A percentile compares a stretch with the other conserved stretches of the same genome.
phyloP scores from a whole-genome alignment of 2,888 invertebrate genomes.

The Perizoma flavofasciatum region DNA sequence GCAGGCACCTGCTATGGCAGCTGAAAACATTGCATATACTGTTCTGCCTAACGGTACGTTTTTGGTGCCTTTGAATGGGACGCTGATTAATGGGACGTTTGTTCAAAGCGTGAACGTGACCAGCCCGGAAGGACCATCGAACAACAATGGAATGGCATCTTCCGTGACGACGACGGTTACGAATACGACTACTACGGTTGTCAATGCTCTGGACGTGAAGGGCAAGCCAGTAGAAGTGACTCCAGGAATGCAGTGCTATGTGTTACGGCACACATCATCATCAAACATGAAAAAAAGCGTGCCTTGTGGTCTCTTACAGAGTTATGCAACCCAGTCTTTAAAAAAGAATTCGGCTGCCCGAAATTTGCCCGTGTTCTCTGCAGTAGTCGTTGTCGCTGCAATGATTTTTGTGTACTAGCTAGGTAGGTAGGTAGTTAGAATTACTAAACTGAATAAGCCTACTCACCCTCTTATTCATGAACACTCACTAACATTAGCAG shows the following conservation, averaged over 20 bases:
- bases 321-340: conserved; percentile 68
- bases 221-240: conserved; percentile 69
- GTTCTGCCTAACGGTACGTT: conserved; percentile 67
- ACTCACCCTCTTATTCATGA: too few species aligned
- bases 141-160: conserved; percentile 48
- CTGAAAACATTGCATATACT: conserved; percentile 48
- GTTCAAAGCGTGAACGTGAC: conserved; percentile 37
- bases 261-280: conserved; percentile 56
- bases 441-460: too few species aligned
- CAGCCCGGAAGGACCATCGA: conserved; percentile 33
- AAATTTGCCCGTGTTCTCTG: conserved; percentile 57
- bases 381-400: conserved; percentile 53
- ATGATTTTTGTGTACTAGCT: conserved; percentile 42
- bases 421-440: background rate
- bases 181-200: conserved; percentile 65
- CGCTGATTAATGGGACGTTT: conserved; percentile 41
- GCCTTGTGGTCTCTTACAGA: conserved; percentile 68
- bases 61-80: conserved; percentile 56
- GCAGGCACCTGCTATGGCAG: conserved; percentile 36
- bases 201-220: conserved; percentile 73
- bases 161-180: conserved; percentile 58
- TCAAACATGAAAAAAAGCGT: conserved; percentile 63
- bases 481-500: too few species aligned
- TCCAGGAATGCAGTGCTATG: conserved; percentile 70
- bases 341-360: conserved; percentile 60